Evolutionary conservation across 2,113 vertebrate genomes (phyloP).

Genomic region (Urocitellus parryii): DNA sequence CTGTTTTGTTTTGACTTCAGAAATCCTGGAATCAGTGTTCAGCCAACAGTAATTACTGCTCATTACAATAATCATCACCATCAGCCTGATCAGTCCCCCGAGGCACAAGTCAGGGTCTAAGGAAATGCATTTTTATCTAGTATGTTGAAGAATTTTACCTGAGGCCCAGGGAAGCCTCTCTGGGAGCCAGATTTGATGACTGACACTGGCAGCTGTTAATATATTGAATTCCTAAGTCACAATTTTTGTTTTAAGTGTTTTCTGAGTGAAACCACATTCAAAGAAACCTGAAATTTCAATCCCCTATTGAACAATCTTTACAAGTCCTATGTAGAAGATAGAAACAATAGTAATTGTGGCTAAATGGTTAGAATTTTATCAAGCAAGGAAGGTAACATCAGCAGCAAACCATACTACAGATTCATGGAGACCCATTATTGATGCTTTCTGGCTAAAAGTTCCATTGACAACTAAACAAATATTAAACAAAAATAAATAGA

Average conservation of each 20-base stretch:
- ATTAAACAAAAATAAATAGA: too few species aligned
- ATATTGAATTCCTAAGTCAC: constrained; percentile 60
- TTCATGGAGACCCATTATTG: not conserved
- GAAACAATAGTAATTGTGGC: constrained; percentile 51
- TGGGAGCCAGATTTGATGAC: constrained; percentile 61
- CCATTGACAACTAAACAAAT: too few species aligned
- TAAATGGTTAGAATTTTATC: constrained; percentile 30
- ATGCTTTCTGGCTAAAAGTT: not conserved
- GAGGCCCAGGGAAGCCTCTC: constrained; percentile 22
- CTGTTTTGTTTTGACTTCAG: constrained; percentile 58
- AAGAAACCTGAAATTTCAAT: constrained; percentile 54
- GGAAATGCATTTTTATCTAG: constrained; percentile 68
- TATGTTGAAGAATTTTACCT: constrained; percentile 56
- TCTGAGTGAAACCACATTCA: constrained; percentile 65
- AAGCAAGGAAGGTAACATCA: constrained; percentile 36
- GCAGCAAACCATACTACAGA: not conserved
- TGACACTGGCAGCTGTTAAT: constrained; percentile 55
- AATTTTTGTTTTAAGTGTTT: constrained; percentile 71
- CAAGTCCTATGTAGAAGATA: not conserved
- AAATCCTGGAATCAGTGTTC: constrained; percentile 42
- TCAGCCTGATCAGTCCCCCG: constrained; percentile 40
- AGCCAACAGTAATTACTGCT: constrained; percentile 62
- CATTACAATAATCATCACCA: constrained; percentile 69
- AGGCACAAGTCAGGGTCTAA: constrained; percentile 25
- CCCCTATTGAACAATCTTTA: constrained; percentile 47